Evolutionary conservation across 2,888 invertebrate genomes (phyloP).

Genomic region (Apamea epomidion): DNA sequence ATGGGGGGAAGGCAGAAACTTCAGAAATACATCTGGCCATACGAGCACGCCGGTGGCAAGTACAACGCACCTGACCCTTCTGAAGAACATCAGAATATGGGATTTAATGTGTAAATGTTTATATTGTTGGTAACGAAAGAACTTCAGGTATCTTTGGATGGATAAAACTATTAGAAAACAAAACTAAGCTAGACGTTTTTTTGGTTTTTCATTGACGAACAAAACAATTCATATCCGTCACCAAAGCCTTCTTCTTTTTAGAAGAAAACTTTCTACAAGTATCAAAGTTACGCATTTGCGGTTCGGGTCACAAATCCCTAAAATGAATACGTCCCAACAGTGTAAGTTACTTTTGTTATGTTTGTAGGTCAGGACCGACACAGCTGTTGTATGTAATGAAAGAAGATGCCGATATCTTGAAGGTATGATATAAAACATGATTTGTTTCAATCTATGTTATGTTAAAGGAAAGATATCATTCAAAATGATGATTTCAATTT

Average conservation of each 20-base stretch:
- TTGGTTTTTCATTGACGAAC: not conserved
- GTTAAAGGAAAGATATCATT: not conserved
- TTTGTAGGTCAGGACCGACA: not conserved
- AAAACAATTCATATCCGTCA: not conserved
- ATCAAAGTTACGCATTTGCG: constrained; percentile 18
- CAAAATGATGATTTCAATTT: not conserved
- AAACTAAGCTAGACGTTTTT: not conserved
- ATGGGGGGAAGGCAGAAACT: no score
- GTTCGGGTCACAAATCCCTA: not conserved
- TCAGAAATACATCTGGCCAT: no score
- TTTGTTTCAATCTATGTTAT: not conserved
- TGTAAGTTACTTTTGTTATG: not conserved
- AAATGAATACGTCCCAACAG: constrained; percentile 12
- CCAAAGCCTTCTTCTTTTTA: constrained; percentile 2
- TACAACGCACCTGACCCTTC: no score
- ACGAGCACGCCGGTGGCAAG: no score
- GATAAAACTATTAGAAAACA: not conserved
- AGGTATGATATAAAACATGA: constrained; percentile 6
- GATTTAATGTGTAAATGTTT: not conserved
- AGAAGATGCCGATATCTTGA: not conserved
- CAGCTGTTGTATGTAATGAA: not conserved
- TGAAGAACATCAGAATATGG: no score
- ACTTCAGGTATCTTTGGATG: not conserved
- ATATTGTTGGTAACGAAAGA: not conserved
- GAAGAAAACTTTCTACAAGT: constrained; percentile 17